Conservation (phyloP, 2,888 invertebrate genomes). For the Calliopum simillimum region DNA sequence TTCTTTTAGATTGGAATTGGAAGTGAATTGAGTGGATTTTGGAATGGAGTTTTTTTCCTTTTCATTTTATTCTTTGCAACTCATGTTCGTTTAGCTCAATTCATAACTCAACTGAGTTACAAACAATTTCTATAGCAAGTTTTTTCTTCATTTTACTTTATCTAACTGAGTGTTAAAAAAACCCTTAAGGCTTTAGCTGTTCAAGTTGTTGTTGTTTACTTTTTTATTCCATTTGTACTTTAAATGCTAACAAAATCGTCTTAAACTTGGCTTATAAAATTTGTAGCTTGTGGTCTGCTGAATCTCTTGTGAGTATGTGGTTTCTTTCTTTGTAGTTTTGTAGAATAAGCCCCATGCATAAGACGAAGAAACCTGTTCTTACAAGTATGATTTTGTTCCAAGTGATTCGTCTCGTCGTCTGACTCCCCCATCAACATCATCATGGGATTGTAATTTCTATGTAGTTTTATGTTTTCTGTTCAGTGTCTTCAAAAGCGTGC, state of each 20-base stretch:
- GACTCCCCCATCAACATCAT: background rate
- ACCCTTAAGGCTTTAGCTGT: conserved; percentile 25
- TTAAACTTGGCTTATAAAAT: conserved; percentile 38
- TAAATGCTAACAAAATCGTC: conserved; percentile 28
- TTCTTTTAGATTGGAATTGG: conserved; percentile 49
- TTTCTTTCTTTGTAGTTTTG: background rate
- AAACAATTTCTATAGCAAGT: background rate
- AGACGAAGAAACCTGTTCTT: conserved; percentile 27
- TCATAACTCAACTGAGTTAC: background rate
- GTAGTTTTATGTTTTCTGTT: background rate
- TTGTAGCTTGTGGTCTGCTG: conserved; percentile 21
- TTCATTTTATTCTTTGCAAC: background rate
- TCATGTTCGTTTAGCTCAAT: background rate
- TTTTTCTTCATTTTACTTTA: background rate
- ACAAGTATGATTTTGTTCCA: conserved; percentile 13
- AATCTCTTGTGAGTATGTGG: background rate
- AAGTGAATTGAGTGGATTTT: conserved; percentile 39
- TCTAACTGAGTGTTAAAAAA: background rate
- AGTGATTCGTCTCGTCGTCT: background rate
- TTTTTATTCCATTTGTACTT: conserved; percentile 32
- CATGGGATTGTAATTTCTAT: background rate
- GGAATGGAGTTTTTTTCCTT: background rate
- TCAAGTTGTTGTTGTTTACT: conserved; percentile 19
- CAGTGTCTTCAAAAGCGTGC: background rate
- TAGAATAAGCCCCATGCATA: background rate